Percentiles rank a stretch among this genome's conserved stretches.
Conservation (phyloP, 2,113 vertebrate genomes). For the Gobio gobio region DNA sequence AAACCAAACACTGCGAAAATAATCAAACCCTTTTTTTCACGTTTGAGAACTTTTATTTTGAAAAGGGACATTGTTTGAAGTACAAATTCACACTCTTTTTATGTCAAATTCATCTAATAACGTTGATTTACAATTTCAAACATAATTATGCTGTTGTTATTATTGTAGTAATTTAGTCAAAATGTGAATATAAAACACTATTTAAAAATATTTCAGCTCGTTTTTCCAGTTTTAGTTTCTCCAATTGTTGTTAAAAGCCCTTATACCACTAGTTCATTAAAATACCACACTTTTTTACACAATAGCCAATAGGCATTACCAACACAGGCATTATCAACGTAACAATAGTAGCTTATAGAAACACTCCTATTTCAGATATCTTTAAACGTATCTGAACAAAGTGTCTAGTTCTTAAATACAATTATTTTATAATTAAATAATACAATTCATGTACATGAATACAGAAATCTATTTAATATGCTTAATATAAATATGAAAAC, state of each 20-base stretch:
- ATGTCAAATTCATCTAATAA: background rate
- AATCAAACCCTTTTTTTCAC: background rate
- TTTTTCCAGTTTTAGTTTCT: background rate
- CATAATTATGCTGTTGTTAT: background rate
- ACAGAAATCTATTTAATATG: slow-evolving; percentile 27
- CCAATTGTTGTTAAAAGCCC: slow-evolving; percentile 45
- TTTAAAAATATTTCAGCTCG: background rate
- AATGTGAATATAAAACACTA: background rate
- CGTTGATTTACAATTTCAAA: background rate
- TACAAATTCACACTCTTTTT: slow-evolving; percentile 41
- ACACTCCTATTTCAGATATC: background rate
- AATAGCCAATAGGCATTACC: slow-evolving; percentile 6
- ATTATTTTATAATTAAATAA: background rate
- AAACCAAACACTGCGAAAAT: background rate
- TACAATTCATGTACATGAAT: slow-evolving; percentile 21
- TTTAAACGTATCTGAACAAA: slow-evolving; percentile 12
- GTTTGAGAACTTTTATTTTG: slow-evolving; percentile 22
- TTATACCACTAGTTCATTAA: slow-evolving; percentile 34
- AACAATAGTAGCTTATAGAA: background rate
- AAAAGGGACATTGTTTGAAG: slow-evolving; percentile 29
- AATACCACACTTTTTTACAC: background rate
- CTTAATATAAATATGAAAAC: slow-evolving; percentile 17
- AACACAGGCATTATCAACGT: background rate
- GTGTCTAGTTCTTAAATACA: slow-evolving; percentile 4
- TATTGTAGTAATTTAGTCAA: background rate